Evolutionary conservation across 2,797 vertebrate species (phyloP).

Genomic region (Chiroxiphia lanceolata): DNA sequence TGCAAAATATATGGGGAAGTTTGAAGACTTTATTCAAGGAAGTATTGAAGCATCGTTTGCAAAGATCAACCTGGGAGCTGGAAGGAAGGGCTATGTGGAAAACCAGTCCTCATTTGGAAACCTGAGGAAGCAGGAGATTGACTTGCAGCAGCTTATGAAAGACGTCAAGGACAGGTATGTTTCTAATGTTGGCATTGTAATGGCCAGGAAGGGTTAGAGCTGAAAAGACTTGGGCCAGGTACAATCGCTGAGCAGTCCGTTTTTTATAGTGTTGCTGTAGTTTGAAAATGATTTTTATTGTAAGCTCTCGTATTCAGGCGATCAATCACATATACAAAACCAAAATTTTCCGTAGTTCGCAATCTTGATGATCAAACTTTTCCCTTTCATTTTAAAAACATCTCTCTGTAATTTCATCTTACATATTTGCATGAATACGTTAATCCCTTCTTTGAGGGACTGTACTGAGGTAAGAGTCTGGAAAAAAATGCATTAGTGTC

Average conservation of each 20-base stretch:
- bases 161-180: constrained; percentile 81
- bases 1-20: constrained; percentile 84
- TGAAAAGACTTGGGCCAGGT: not conserved
- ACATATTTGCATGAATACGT: not conserved
- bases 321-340: not conserved
- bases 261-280: not conserved
- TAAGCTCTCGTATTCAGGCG: not conserved
- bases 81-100: constrained; percentile 78
- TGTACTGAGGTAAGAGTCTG: not conserved
- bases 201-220: not conserved
- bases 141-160: constrained; percentile 84
- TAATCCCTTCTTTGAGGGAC: not conserved
- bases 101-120: constrained; percentile 87
- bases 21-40: constrained; percentile 75
- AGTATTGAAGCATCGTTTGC: constrained; percentile 70
- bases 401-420: not conserved
- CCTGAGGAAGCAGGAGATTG: constrained; percentile 89
- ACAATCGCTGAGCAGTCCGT: accelerated
- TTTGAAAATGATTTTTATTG: not conserved
- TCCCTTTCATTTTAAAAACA: not conserved
- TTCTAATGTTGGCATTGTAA: not conserved
- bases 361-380: not conserved
- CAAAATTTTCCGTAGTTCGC: not conserved
- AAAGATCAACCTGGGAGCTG: constrained; percentile 69
- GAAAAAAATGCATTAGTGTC: not conserved